Conservation (phyloP, 2,888 invertebrate genomes). For the Drosophila kuntzei region DNA sequence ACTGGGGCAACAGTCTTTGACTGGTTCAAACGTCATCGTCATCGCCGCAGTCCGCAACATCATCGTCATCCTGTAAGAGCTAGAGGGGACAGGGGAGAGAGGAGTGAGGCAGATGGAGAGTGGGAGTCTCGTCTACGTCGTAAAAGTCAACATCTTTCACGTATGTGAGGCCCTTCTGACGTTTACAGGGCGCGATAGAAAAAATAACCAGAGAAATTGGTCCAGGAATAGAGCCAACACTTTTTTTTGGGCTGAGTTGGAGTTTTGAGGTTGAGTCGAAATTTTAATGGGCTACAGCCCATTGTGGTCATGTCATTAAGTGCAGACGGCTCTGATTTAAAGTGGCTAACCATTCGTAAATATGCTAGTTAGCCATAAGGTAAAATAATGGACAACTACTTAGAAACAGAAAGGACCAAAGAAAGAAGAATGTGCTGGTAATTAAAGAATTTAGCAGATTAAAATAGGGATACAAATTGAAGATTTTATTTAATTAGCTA, state of each 20-base stretch:
- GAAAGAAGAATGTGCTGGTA: neutral
- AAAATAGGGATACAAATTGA: neutral
- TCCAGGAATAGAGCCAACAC: slow-evolving; percentile 41
- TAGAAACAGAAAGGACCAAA: slow-evolving; percentile 1
- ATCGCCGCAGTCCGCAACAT: slow-evolving; percentile 57
- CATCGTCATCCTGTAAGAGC: slow-evolving; percentile 35
- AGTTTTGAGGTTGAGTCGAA: slow-evolving; percentile 47
- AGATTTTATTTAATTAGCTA: neutral
- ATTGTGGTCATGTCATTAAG: slow-evolving; percentile 52
- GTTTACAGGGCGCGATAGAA: slow-evolving; percentile 14
- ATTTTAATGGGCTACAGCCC: slow-evolving; percentile 64
- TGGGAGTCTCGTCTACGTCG: slow-evolving; percentile 53
- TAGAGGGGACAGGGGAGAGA: neutral
- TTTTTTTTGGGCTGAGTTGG: slow-evolving; percentile 21
- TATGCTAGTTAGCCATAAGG: slow-evolving; percentile 18
- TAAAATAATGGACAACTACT: slow-evolving; percentile 2
- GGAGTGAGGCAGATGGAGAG: neutral
- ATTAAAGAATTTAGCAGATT: neutral
- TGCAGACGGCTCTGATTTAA: slow-evolving; percentile 40
- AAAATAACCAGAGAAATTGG: slow-evolving; percentile 10
- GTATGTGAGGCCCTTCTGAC: slow-evolving; percentile 26
- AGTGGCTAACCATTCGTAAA: slow-evolving; percentile 9
- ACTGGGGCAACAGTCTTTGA: slow-evolving; percentile 54
- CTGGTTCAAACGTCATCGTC: slow-evolving; percentile 63
- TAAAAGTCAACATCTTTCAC: slow-evolving; percentile 77